phyloP scores from a whole-genome alignment of 2,113 vertebrate species.

The Pantherophis guttatus region DNA sequence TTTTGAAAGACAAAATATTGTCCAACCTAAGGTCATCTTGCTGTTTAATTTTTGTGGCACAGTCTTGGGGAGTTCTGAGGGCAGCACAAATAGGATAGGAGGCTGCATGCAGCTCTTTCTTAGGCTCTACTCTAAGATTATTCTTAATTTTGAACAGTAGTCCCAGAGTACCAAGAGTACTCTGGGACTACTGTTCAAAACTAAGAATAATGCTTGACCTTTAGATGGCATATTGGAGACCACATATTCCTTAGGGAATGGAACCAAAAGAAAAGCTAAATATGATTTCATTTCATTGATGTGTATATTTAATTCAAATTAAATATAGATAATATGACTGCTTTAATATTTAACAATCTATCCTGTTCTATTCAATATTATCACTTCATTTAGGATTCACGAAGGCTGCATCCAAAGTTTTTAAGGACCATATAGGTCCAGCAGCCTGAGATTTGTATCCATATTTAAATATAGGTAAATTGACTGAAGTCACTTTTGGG shows the following conservation, averaged over 20 bases:
- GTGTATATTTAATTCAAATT: not conserved
- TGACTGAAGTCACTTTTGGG: not conserved
- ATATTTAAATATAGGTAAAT: not conserved
- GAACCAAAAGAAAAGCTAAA: not conserved
- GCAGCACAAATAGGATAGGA: not conserved
- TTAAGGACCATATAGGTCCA: not conserved
- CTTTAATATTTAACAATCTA: not conserved
- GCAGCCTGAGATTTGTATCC: not conserved
- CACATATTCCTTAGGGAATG: not conserved
- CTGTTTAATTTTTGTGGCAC: not conserved
- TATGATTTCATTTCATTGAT: not conserved
- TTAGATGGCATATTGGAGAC: not conserved
- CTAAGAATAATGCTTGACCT: not conserved
- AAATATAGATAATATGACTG: not conserved
- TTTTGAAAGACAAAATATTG: not conserved
- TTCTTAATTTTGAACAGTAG: too few species aligned
- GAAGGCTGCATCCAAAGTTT: not conserved
- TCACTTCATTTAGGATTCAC: not conserved
- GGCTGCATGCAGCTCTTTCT: not conserved
- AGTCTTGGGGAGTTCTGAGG: not conserved
- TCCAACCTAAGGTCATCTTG: not conserved
- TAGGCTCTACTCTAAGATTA: not conserved
- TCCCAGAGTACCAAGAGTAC: not conserved
- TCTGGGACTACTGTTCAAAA: not conserved
- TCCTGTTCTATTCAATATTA: not conserved